Conservation (phyloP, 2,113 vertebrate genomes). For the Condylura cristata region DNA sequence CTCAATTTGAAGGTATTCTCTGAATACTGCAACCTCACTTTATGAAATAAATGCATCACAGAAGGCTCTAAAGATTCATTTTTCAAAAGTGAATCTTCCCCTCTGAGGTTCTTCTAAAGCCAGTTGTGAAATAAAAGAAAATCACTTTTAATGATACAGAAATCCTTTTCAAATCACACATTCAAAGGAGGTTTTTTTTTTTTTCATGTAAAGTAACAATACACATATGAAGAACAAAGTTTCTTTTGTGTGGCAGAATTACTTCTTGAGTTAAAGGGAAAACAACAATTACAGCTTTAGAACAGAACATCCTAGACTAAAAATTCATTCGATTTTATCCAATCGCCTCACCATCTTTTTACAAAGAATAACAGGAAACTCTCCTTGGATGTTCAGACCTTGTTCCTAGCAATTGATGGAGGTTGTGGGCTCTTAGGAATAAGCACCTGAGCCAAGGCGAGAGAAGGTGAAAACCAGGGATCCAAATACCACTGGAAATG, state of each 20-base stretch:
- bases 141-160: conserved; percentile 1
- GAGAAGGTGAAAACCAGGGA: neutral
- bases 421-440: neutral
- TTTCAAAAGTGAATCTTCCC: neutral
- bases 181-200: neutral
- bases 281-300: conserved; percentile 73
- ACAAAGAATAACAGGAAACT: conserved; percentile 62
- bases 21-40: neutral
- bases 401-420: conserved; percentile 68
- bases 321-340: conserved; percentile 65
- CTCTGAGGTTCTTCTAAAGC: neutral
- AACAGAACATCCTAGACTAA: conserved; percentile 73
- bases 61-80: neutral
- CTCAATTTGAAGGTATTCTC: neutral
- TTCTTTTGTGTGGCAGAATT: conserved; percentile 69
- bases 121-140: conserved; percentile 54
- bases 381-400: conserved; percentile 52
- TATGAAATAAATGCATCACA: neutral
- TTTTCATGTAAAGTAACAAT: conserved; percentile 52
- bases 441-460: conserved; percentile 9
- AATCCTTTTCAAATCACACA: conserved; percentile 46
- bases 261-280: conserved; percentile 65
- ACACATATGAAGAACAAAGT: conserved; percentile 53
- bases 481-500: neutral
- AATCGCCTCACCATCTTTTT: conserved; percentile 37